phyloP scores from a whole-genome alignment of 2,797 vertebrate genomes.

The Mergus octosetaceus region DNA sequence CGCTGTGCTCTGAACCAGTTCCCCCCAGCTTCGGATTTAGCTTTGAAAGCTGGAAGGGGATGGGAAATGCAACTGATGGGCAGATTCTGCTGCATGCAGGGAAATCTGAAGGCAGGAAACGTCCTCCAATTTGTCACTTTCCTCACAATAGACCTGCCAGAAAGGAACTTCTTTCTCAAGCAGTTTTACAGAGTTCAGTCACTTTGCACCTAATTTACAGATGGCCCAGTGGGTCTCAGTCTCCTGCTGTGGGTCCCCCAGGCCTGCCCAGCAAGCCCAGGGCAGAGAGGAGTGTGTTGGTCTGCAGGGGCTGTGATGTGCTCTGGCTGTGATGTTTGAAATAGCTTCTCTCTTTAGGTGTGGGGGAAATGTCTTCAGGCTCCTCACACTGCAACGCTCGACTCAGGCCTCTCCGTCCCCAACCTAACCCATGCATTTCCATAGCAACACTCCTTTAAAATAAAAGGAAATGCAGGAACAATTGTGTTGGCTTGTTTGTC shows the following conservation, averaged over 20 bases:
- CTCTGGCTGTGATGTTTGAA: background rate
- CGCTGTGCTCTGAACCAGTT: background rate
- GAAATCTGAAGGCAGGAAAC: background rate
- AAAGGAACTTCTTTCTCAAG: background rate
- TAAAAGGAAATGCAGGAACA: background rate
- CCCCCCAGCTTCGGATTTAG: background rate
- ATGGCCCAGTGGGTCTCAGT: background rate
- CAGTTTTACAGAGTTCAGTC: background rate
- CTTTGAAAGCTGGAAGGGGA: background rate
- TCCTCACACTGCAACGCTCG: background rate
- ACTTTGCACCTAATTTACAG: background rate
- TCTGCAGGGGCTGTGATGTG: background rate
- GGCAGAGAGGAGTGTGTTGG: background rate
- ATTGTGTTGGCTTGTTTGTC: background rate
- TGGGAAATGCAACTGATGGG: background rate
- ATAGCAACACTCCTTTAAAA: background rate
- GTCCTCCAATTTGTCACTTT: background rate
- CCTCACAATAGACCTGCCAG: background rate
- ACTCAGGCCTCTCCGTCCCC: background rate
- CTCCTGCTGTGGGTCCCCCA: background rate
- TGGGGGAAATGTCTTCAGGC: background rate
- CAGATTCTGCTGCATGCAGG: accelerated
- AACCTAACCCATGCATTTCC: background rate
- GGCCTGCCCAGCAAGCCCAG: background rate
- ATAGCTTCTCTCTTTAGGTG: background rate